Base-by-base conservation (phyloP, 2,888 invertebrate species). In the Nineta flava region DNA sequence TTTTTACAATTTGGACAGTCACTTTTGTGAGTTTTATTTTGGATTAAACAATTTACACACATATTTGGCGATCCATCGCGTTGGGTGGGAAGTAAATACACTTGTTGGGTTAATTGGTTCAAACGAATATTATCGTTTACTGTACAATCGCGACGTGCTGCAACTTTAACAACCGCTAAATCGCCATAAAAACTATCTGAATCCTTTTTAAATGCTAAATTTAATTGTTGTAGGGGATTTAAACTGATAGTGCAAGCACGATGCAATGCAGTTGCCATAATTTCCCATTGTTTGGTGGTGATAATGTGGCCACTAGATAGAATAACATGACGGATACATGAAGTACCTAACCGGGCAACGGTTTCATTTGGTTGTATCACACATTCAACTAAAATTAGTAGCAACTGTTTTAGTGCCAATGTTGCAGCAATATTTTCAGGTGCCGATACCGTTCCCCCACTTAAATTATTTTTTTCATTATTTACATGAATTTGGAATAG, bases 111-210 rank as follows among this genome's bases (percentile, higher is more conserved):
- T 59, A 95, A 75, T 32, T 91, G 87, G 59, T 87, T 83, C 41
- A 94, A 74, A 55, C 93, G 73, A 35, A 87, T 82, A 59, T 87
- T 83, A 61, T 93, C 92, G 54, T 83, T 81, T 10, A 83, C 73
- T 1, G 87, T 83, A 60, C 87, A 87, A 63, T 94, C 93, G 52
- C 85, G 78, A 45, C 93, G 73, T 0, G 93, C 92, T 1, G 94
- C 94, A 7, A 94, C 93, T 73, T 93, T 93, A 0, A 94, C 92
- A 52, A 90, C 90, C 9, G 87, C 87, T 55, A 84, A 71, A 65
- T 94, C 94, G 0, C 94, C 94, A 64, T 93, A 93, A 67, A 94
- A 95, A 62, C 92, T 93, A 59, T 91, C 87, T 0, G 94, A 94
- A 61, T 90, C 84, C 57, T 86, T 82, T 59, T 88, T 84, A 64